Base-by-base conservation (phyloP, 2,113 vertebrate species). In the Cyprinodon variegatus region DNA sequence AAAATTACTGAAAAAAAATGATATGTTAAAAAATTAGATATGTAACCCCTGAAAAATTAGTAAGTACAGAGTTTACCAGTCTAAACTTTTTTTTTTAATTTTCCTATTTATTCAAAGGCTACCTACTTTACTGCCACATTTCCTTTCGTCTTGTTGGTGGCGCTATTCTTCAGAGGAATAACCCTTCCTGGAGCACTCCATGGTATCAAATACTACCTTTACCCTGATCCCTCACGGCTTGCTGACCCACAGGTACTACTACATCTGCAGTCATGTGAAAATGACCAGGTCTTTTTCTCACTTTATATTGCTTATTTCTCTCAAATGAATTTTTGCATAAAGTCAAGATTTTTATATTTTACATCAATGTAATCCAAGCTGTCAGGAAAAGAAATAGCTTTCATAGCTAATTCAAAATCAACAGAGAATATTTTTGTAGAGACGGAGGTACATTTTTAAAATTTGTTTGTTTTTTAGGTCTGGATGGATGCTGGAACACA, bases 71-170 rank as follows among this genome's bases (percentile, higher is more conserved):
- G 1, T 29, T 1, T 1, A 29, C 29, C 29, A 29, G 29, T 29
- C 29, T 29, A 29, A 29, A 29, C 29, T 29, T 29, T 29, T 29
- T 29, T 29, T 29, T 29, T 29, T 67, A 3, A 38, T 14, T 20
- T 38, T 1, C 15, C 41, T 70, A 40, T 6, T 40, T 66, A 29
- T 46, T 11, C 14, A 3, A 9, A 98, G 97, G 96, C 96, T 0
- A 92, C 95, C 59, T 98, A 98, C 75, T 93, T 98, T 89, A 98
- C 97, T 14, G 97, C 96, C 11, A 97, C 96, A 0, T 98, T 97
- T 61, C 97, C 97, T 0, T 96, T 96, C 0, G 0, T 95, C 82
- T 97, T 96, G 95, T 88, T 98, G 3, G 3, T 93, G 20, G 87
- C 96, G 78, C 92, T 98, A 29, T 88, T 98, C 41, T 3, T 97